These are phyloP conservation scores for Caenorhabditis angaria DNA, from an alignment of 2,888 invertebrate genomes.

Conservation along the genomic window DNA sequence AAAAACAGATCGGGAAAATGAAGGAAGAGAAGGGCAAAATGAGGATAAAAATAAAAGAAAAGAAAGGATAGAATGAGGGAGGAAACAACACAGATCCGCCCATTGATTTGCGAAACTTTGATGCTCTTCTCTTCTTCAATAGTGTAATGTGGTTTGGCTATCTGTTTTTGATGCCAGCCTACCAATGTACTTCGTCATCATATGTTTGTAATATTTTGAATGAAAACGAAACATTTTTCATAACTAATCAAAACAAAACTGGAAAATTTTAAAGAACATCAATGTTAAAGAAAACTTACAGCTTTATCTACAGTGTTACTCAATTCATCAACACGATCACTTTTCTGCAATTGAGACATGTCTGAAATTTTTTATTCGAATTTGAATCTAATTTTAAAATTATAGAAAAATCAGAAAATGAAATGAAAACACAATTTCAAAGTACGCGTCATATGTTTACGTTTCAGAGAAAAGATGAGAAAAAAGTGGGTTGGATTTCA, in stretches of 20 bases:
- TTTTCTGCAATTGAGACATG: constrained; percentile 35
- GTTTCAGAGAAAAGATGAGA: background rate
- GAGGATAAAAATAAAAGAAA: background rate
- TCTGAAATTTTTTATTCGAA: too few species aligned
- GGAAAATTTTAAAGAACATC: background rate
- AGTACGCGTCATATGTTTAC: background rate
- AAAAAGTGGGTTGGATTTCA: constrained; percentile 2
- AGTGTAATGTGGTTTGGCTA: background rate
- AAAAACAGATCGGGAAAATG: background rate
- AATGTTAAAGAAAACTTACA: constrained; percentile 12
- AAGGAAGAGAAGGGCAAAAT: background rate
- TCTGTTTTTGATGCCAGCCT: background rate
- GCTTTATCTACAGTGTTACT: constrained; percentile 36
- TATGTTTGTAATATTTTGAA: background rate
- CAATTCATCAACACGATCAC: constrained; percentile 23
- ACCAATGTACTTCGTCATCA: background rate
- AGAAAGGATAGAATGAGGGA: constrained; percentile 7
- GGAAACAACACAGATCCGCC: constrained; percentile 9
- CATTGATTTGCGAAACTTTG: background rate
- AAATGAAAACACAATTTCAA: background rate
- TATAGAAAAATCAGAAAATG: background rate
- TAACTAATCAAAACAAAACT: background rate
- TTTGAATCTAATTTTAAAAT: background rate
- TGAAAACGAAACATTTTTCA: background rate
- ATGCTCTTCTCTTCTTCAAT: background rate